These are phyloP conservation scores for Zosterops lateralis DNA, from an alignment of 2,113 vertebrate genomes.

Conservation along the genomic window DNA sequence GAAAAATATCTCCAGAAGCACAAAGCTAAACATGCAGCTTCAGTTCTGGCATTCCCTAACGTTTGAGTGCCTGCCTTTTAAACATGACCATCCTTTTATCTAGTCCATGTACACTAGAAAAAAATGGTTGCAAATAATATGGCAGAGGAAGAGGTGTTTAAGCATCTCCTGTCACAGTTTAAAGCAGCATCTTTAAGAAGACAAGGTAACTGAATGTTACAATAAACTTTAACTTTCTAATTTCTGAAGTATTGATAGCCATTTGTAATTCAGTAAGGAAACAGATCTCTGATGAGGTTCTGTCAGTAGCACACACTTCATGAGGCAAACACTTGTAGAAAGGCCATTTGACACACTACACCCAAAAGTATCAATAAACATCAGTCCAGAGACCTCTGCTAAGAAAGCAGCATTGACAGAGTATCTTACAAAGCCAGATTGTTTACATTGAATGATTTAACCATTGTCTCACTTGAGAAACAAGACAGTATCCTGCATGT, in stretches of 20 bases:
- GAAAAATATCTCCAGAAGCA: background rate
- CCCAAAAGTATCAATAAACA: background rate
- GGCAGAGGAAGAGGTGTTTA: accelerated
- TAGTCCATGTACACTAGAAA: background rate
- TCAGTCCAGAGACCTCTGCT: background rate
- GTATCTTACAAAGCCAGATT: background rate
- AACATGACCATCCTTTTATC: background rate
- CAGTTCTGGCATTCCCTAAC: background rate
- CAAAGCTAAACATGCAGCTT: background rate
- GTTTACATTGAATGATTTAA: background rate
- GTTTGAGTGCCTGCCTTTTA: background rate
- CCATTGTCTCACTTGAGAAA: background rate
- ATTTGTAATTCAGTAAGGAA: background rate
- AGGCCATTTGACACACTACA: background rate
- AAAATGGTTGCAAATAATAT: background rate
- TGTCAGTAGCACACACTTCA: background rate
- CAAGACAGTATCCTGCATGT: background rate
- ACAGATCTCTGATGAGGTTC: background rate
- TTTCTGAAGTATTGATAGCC: accelerated
- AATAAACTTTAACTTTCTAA: background rate
- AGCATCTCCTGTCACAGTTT: background rate
- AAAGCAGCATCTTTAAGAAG: background rate
- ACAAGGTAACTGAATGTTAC: background rate
- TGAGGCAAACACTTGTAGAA: background rate
- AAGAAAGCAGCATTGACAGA: background rate